phyloP scores from a whole-genome alignment of 2,113 vertebrate species.

The Rutilus rutilus region DNA sequence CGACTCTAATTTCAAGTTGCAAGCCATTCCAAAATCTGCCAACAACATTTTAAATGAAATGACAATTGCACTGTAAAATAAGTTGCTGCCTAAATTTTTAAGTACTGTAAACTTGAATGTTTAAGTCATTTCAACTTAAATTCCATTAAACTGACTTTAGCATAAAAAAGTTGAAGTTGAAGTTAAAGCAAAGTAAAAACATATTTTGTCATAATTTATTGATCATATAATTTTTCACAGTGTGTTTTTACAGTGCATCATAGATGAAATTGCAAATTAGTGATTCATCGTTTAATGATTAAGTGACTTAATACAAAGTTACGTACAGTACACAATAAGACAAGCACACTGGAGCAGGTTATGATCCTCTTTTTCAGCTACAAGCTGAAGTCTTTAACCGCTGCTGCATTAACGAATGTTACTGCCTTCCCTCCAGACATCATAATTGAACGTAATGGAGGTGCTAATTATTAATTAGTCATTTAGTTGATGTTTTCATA shows the following conservation, averaged over 20 bases:
- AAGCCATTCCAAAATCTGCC: too few relatives aligned
- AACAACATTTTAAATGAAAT: too few relatives aligned
- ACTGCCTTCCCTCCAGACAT: conserved; percentile 2
- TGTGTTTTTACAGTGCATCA: neutral
- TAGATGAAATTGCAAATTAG: neutral
- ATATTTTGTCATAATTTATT: too few relatives aligned
- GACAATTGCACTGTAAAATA: too few relatives aligned
- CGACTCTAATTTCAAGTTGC: too few relatives aligned
- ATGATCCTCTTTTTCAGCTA: neutral
- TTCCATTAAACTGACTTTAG: too few relatives aligned
- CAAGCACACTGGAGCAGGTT: neutral
- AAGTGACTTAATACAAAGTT: neutral
- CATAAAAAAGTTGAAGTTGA: too few relatives aligned
- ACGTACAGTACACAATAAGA: neutral
- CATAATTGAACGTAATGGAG: neutral
- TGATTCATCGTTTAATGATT: neutral
- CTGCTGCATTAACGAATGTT: neutral
- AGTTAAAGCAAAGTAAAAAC: too few relatives aligned
- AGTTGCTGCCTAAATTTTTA: too few relatives aligned
- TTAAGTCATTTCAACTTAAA: too few relatives aligned
- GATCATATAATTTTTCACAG: too few relatives aligned
- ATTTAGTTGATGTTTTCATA: conserved; percentile 15
- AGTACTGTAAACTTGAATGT: too few relatives aligned
- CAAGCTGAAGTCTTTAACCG: neutral
- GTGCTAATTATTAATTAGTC: conserved; percentile 25